These are phyloP conservation scores for Pseudochromis fuscus DNA, from an alignment of 2,797 vertebrate genomes.

Conservation along the genomic window DNA sequence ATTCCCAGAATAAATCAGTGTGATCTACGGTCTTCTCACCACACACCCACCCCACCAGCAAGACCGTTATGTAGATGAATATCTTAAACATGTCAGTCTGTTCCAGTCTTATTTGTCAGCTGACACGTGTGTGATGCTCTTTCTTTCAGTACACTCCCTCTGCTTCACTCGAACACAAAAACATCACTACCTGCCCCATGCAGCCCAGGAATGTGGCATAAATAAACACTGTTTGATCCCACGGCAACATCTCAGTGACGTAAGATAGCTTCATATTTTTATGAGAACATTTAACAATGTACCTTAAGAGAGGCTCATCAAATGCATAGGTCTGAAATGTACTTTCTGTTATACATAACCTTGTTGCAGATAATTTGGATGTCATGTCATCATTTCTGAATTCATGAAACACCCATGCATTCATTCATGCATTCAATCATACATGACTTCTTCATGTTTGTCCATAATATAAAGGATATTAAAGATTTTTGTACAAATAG, in stretches of 20 bases:
- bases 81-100: background rate
- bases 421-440: conserved; percentile 25
- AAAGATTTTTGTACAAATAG: conserved; percentile 40
- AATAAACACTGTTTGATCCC: background rate
- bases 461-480: conserved; percentile 13
- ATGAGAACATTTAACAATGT: background rate
- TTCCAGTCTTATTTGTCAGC: background rate
- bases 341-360: background rate
- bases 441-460: conserved; percentile 18
- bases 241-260: background rate
- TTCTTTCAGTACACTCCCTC: background rate
- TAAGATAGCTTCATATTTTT: conserved; percentile 1
- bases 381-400: conserved; percentile 14
- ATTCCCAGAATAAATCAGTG: background rate
- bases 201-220: background rate
- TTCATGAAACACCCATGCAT: conserved; percentile 19
- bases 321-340: background rate
- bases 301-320: background rate
- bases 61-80: background rate
- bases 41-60: background rate
- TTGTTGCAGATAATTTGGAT: conserved; percentile 2
- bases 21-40: background rate
- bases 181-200: background rate
- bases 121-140: background rate
- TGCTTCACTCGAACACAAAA: background rate